Percentiles rank a stretch among this genome's conserved stretches.
These are phyloP conservation scores for Strigamia crassipes DNA, from an alignment of 2,888 invertebrate species.

Conservation along the genomic window DNA sequence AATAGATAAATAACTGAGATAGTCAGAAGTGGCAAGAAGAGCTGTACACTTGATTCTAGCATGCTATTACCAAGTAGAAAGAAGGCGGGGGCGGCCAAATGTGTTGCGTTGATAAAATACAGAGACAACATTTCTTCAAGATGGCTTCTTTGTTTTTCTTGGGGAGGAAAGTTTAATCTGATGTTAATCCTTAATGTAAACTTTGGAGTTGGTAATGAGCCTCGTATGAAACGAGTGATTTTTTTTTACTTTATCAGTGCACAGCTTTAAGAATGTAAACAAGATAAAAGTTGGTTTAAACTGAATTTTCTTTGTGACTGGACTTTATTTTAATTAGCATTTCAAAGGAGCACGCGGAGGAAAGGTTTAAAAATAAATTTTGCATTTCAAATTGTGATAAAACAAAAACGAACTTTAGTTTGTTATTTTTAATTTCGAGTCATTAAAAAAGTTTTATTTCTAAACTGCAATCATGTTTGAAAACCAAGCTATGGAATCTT, in stretches of 20 bases:
- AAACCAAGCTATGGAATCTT: too few species aligned
- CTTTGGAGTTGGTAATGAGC: constrained; percentile 18
- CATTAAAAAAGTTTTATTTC: too few species aligned
- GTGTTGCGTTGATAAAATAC: not conserved
- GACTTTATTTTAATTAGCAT: not conserved
- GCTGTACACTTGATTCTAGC: not conserved
- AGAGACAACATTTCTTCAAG: not conserved
- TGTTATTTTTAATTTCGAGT: too few species aligned
- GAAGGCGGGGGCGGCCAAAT: not conserved
- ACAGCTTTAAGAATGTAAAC: constrained; percentile 1
- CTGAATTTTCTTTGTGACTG: not conserved
- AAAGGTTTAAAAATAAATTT: not conserved
- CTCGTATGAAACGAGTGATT: not conserved
- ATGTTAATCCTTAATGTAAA: constrained; percentile 3
- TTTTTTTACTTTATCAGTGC: not conserved
- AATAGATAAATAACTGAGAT: constrained; percentile 23
- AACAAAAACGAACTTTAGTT: too few species aligned
- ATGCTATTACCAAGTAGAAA: not conserved
- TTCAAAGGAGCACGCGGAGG: not conserved
- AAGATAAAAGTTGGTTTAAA: not conserved
- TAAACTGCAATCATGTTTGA: too few species aligned
- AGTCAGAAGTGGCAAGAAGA: not conserved
- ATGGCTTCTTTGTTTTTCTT: not conserved
- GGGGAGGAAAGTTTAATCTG: not conserved
- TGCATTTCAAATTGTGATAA: not conserved